Percentiles rank a stretch among this genome's conserved stretches.
Conservation (phyloP, 2,888 invertebrate species). For the Theretra japonica region DNA sequence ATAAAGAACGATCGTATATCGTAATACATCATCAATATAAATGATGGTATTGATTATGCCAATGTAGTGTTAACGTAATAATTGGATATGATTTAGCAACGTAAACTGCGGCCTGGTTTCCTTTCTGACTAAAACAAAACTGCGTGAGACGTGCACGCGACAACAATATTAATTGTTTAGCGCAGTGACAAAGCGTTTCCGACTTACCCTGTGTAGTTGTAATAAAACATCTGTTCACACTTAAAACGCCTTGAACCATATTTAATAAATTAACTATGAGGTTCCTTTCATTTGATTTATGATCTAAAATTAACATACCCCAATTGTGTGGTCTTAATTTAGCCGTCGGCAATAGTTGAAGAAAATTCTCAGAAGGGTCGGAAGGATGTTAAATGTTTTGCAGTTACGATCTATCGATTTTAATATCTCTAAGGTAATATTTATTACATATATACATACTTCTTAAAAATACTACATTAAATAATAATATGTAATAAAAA, state of each 20-base stretch:
- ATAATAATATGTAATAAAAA: no score
- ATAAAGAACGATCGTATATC: no score
- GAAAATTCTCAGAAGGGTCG: no score
- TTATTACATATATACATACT: no score
- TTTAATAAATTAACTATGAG: neutral
- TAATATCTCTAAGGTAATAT: no score
- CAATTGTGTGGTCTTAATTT: neutral
- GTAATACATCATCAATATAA: no score
- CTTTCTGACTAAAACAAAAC: slow-evolving; percentile 16
- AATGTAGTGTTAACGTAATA: neutral
- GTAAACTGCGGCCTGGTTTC: neutral
- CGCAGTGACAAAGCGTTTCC: slow-evolving; percentile 28
- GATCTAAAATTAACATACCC: no score
- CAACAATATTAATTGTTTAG: slow-evolving; percentile 32
- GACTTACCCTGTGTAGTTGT: neutral
- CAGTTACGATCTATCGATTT: no score
- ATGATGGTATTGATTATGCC: neutral
- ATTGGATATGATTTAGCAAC: neutral
- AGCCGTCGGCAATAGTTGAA: no score
- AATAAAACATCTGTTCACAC: slow-evolving; percentile 6
- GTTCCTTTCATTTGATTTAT: neutral
- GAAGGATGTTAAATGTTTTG: no score
- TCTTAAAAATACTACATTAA: no score
- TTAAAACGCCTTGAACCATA: slow-evolving; percentile 1
- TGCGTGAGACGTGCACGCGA: slow-evolving; percentile 19